Evolutionary conservation across 2,113 vertebrate genomes (phyloP).

Genomic region (Pomatostomus ruficeps): DNA sequence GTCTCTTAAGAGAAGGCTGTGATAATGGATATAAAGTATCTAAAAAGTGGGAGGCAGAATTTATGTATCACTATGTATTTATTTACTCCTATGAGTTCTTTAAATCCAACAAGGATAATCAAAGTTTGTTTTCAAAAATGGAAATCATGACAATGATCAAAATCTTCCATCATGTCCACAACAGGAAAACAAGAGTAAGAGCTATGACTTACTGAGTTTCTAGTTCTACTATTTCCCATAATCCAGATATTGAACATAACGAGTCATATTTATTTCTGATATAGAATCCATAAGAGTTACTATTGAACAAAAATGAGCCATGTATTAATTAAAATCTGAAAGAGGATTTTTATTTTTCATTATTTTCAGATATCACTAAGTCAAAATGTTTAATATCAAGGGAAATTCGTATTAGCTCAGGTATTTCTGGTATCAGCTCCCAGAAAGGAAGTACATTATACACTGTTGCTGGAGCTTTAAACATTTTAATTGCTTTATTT

Average conservation of each 20-base stretch:
- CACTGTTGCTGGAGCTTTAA: neutral
- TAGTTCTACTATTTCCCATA: neutral
- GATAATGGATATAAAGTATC: neutral
- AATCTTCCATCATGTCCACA: fast-evolving
- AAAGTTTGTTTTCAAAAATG: neutral
- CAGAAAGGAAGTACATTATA: neutral
- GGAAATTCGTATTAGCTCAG: neutral
- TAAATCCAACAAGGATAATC: neutral
- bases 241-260: neutral
- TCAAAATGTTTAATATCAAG: constrained; percentile 8
- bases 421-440: neutral
- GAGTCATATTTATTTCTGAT: neutral
- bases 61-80: neutral
- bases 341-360: neutral
- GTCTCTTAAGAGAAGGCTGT: neutral
- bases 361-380: neutral
- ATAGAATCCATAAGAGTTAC: neutral
- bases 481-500: neutral
- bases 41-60: neutral
- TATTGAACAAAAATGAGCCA: neutral
- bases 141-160: neutral
- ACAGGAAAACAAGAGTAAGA: neutral
- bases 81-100: neutral
- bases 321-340: neutral
- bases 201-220: neutral